A percentile compares a stretch with the other conserved stretches of the same genome.
Evolutionary conservation across 2,113 vertebrate genomes (phyloP).

Genomic region (Crocuta crocuta): DNA sequence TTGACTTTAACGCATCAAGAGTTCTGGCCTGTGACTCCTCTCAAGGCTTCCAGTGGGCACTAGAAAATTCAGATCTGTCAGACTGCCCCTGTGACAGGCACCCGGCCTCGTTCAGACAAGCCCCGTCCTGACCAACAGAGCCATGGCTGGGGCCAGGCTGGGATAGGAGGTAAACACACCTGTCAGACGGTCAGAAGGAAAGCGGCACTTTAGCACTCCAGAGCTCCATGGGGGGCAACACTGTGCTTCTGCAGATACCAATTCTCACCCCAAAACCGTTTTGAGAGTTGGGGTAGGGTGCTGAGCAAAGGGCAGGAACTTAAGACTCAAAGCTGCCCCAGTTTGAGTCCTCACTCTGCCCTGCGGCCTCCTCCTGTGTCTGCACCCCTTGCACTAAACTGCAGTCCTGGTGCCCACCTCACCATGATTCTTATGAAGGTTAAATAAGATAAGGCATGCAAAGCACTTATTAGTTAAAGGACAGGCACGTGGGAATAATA

Average conservation of each 20-base stretch:
- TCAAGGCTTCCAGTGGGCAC: slow-evolving; percentile 3
- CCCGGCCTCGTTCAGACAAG: neutral
- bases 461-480: neutral
- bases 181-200: no score
- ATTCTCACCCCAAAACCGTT: neutral
- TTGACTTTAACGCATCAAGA: slow-evolving; percentile 28
- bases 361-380: neutral
- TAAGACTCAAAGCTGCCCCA: neutral
- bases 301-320: neutral
- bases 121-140: neutral
- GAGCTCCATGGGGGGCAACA: neutral
- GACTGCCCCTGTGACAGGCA: neutral
- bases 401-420: neutral
- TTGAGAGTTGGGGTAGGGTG: neutral
- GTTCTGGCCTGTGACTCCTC: neutral
- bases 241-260: neutral
- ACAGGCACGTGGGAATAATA: neutral
- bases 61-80: slow-evolving; percentile 51
- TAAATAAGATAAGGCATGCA: neutral
- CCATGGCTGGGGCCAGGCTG: neutral
- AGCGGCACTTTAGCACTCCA: neutral
- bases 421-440: neutral
- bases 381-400: neutral
- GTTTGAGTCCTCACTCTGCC: neutral
- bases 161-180: neutral